Evolutionary conservation across 2,113 vertebrate genomes (phyloP).

Genomic region (Ciconia maguari): DNA sequence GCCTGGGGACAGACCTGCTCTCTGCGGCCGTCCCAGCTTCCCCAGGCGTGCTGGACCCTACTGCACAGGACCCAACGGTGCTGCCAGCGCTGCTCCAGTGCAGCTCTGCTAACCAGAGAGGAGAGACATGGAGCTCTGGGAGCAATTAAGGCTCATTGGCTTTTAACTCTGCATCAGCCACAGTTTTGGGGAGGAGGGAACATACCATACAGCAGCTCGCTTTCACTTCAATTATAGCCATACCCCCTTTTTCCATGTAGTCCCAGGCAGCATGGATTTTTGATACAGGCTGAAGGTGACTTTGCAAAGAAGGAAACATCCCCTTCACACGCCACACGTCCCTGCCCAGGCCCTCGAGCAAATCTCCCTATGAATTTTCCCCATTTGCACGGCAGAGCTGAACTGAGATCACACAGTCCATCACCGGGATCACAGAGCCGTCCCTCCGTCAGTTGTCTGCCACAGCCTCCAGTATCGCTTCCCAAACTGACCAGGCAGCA

Average conservation of each 20-base stretch:
- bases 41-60: accelerated
- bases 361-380: not conserved
- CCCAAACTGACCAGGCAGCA: not conserved
- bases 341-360: not conserved
- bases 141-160: not conserved
- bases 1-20: not conserved
- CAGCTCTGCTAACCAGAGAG: not conserved
- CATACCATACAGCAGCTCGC: not conserved
- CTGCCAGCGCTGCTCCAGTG: not conserved
- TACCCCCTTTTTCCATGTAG: not conserved
- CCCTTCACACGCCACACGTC: accelerated
- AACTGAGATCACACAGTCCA: not conserved
- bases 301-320: not conserved
- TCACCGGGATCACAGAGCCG: not conserved
- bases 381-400: not conserved
- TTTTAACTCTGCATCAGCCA: not conserved
- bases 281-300: not conserved
- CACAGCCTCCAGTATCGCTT: not conserved
- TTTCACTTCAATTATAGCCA: not conserved
- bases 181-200: not conserved
- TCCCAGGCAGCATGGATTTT: not conserved
- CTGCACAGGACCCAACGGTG: not conserved
- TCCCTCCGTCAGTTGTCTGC: not conserved
- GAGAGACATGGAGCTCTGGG: not conserved
- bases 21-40: accelerated